Conservation (phyloP, 2,888 invertebrate species). For the Conistra vaccinii region DNA sequence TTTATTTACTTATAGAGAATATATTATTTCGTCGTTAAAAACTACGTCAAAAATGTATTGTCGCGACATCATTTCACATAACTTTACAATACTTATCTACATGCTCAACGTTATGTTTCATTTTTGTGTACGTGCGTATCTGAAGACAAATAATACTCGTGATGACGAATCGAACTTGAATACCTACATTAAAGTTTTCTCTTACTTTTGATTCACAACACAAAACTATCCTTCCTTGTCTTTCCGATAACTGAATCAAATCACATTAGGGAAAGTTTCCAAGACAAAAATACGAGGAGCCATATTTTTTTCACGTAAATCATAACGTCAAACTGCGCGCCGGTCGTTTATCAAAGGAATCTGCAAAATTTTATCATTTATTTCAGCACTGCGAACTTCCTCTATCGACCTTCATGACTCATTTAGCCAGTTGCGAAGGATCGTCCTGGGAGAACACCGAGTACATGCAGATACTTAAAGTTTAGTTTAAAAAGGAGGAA, state of each 20-base stretch:
- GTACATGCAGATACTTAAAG: constrained; percentile 12
- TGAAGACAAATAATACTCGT: not conserved
- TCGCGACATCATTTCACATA: not conserved
- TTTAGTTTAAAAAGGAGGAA: not conserved
- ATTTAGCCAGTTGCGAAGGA: constrained; percentile 28
- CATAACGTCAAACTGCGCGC: constrained; percentile 41
- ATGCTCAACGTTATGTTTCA: not conserved
- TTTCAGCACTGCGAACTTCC: constrained; percentile 43
- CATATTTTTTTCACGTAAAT: constrained; percentile 53
- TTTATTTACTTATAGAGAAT: constrained; percentile 41
- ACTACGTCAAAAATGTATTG: not conserved
- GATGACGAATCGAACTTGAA: not conserved
- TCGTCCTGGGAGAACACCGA: not conserved
- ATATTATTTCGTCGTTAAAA: constrained; percentile 15
- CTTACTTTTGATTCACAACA: not conserved
- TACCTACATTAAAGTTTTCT: not conserved
- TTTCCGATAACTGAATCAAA: constrained; percentile 14
- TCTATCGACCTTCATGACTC: constrained; percentile 47
- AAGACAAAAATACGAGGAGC: constrained; percentile 21
- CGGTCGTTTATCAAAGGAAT: constrained; percentile 52
- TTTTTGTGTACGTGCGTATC: not conserved
- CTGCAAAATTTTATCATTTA: constrained; percentile 60
- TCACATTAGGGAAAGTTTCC: constrained; percentile 16
- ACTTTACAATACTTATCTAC: too few species aligned
- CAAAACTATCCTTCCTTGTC: not conserved